phyloP scores from a whole-genome alignment of 2,797 vertebrate genomes.

The Parauchenoglanis ngamensis region DNA sequence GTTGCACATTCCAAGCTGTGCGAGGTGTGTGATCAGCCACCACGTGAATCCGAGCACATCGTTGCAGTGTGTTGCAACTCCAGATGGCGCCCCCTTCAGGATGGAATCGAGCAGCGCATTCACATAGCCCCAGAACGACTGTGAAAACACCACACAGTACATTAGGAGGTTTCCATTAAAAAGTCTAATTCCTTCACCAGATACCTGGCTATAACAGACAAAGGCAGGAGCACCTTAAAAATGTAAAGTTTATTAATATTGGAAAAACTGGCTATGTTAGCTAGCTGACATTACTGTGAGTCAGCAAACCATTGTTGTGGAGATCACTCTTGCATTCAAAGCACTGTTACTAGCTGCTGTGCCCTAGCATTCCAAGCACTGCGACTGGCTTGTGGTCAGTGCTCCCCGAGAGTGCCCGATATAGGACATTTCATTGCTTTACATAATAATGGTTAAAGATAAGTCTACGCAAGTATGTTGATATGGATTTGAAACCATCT shows the following conservation, averaged over 20 bases:
- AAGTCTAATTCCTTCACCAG: neutral
- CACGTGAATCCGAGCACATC: conserved; percentile 90
- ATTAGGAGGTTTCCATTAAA: neutral
- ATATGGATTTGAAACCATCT: neutral
- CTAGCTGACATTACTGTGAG: neutral
- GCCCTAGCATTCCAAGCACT: neutral
- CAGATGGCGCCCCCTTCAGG: conserved; percentile 69
- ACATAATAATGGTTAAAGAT: neutral
- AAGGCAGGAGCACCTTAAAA: too few relatives aligned
- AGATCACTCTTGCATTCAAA: neutral
- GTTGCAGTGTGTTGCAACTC: conserved; percentile 76
- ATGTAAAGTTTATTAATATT: too few relatives aligned
- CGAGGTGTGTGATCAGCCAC: conserved; percentile 90
- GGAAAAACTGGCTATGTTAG: neutral
- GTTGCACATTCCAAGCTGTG: conserved; percentile 82
- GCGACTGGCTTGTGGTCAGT: neutral
- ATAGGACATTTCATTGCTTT: neutral
- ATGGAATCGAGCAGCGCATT: conserved; percentile 79
- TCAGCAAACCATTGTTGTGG: neutral
- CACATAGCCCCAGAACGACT: conserved; percentile 92
- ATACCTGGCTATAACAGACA: neutral
- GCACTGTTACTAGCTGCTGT: neutral
- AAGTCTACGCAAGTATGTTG: neutral
- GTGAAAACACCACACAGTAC: neutral
- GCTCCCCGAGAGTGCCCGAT: neutral